Evolutionary conservation across 2,888 invertebrate species (phyloP), one percentile per base, ranked within the genome.

Genomic region (Acronicta alni): DNA sequence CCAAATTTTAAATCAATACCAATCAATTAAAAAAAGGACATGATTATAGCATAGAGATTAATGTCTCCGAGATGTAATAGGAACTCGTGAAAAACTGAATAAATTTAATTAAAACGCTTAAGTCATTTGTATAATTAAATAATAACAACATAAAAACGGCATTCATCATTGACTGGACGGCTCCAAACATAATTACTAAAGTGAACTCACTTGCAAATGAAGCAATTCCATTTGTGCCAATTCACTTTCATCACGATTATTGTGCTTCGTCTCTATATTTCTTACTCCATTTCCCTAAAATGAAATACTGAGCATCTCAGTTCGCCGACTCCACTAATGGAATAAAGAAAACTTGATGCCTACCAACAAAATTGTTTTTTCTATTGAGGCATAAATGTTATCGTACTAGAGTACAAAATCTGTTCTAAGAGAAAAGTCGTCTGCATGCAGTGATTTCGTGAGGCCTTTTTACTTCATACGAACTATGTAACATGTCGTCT

Each of bases 181-280:
- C 15, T 51, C 38, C 2, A 12, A 48, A 48, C 32, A 52, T 47
- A 56, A 64, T 52, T 48, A 30, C 26, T 42, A 39, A 37, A 47
- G 48, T 53, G 26, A n/a, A 16, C 16, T 47, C 62, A 63, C 75
- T 75, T 53, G 47, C 66, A 68, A 83, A 78, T 76, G 48, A 69
- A 73, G 71, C 63, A 51, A 59, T 75, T 76, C 67, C 70, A 75
- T 76, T 72, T 65, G 62, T 57, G 49, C 48, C 57, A 68, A 77
- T 79, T 77, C 62, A 52, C 76, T 75, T 77, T 65, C 72, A 73
- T 76, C 74, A 63, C 60, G 66, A 78, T 78, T 73, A 71, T 74
- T 60, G 60, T 65, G 66, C 60, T 75, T 78, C 47, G 70, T 65
- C 68, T 57, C 69, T 57, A 72, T 57, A 72, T 77, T 76, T 78